phyloP scores from a whole-genome alignment of 2,113 vertebrate genomes.

The Dunckerocampus dactyliophorus region DNA sequence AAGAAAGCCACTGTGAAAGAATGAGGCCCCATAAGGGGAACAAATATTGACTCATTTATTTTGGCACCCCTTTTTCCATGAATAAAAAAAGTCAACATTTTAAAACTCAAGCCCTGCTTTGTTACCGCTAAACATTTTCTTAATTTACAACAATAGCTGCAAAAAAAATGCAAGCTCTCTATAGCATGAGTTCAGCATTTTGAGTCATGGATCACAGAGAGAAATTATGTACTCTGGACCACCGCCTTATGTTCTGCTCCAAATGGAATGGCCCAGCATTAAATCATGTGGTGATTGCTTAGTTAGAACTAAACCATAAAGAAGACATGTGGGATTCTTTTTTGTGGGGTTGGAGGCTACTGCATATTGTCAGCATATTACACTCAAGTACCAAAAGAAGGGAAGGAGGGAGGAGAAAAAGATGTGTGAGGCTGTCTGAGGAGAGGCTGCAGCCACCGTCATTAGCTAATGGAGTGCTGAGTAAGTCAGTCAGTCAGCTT shows the following conservation, averaged over 20 bases:
- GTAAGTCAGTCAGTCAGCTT: conserved; percentile 44
- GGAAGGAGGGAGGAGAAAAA: conserved; percentile 13
- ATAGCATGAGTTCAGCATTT: conserved; percentile 15
- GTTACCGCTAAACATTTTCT: background rate
- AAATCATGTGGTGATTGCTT: conserved; percentile 15
- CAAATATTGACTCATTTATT: background rate
- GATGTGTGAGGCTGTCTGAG: conserved; percentile 20
- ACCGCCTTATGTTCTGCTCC: conserved; percentile 20
- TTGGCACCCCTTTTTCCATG: background rate
- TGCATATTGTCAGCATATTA: conserved; percentile 29
- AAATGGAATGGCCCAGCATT: conserved; percentile 22
- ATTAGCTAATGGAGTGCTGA: conserved; percentile 72
- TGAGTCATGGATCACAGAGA: conserved; percentile 14
- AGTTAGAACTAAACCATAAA: background rate
- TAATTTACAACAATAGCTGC: conserved; percentile 15
- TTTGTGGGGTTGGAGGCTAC: conserved; percentile 18
- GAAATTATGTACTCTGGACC: conserved; percentile 17
- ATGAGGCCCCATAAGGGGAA: background rate
- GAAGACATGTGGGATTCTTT: conserved; percentile 1
- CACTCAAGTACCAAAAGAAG: background rate
- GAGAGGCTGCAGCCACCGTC: conserved; percentile 39
- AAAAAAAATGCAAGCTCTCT: conserved; percentile 19
- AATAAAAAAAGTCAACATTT: no score
- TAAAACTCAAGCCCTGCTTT: background rate
- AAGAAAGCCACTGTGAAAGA: background rate